Percentiles rank a stretch among this genome's conserved stretches.
These are phyloP conservation scores for Acrocephalus scirpaceus DNA, from an alignment of 2,797 vertebrate species.

Conservation along the genomic window DNA sequence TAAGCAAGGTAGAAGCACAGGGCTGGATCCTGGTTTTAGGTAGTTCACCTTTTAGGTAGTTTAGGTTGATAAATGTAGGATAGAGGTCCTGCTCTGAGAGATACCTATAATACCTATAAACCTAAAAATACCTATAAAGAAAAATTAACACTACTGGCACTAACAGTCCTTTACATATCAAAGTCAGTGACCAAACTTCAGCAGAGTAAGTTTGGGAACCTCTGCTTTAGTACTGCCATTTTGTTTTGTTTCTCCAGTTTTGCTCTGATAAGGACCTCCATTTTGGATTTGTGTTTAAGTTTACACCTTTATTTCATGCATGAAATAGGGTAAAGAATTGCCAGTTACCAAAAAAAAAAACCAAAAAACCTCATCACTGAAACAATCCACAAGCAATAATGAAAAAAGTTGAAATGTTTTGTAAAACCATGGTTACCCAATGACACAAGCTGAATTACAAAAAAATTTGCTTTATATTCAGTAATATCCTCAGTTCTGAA, in stretches of 20 bases:
- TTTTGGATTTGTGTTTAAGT: background rate
- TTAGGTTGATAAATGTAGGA: background rate
- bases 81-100: background rate
- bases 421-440: background rate
- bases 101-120: background rate
- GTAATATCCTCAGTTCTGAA: background rate
- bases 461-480: background rate
- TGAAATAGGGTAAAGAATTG: background rate
- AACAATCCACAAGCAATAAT: background rate
- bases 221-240: background rate
- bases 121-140: background rate
- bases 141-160: background rate
- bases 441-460: background rate
- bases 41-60: background rate
- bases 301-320: background rate
- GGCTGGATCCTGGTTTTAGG: background rate
- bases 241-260: background rate
- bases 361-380: background rate
- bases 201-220: background rate
- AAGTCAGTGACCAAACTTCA: background rate
- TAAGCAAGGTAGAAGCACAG: background rate
- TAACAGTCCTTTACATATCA: background rate
- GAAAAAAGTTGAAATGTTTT: background rate
- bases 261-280: background rate
- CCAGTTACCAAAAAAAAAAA: background rate